Evolutionary conservation across 2,797 vertebrate species (phyloP).

Genomic region (Tamandua tetradactyla): DNA sequence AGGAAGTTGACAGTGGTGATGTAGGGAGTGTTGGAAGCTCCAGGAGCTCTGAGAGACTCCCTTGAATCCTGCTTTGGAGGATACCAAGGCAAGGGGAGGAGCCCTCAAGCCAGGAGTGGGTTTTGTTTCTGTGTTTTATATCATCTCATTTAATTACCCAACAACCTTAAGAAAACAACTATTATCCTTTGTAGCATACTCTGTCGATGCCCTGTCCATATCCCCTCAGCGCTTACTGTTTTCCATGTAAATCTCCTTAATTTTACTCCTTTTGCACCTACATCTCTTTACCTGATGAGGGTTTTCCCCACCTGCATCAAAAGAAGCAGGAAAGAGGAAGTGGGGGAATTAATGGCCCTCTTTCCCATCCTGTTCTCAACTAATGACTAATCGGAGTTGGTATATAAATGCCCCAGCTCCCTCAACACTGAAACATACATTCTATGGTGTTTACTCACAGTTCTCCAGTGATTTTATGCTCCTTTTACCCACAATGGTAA

Average conservation of each 20-base stretch:
- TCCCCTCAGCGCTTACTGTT: background rate
- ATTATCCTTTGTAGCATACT: background rate
- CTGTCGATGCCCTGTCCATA: background rate
- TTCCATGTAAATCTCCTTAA: background rate
- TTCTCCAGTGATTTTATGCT: background rate
- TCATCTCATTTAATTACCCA: background rate
- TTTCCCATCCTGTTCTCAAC: background rate
- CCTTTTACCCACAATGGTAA: background rate
- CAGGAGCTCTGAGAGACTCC: background rate
- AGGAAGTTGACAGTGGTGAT: background rate
- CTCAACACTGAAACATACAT: background rate
- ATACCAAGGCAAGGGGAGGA: background rate
- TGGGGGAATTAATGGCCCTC: background rate
- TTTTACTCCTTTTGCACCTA: background rate
- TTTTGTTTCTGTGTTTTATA: background rate
- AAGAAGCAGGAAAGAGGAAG: background rate
- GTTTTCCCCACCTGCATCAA: background rate
- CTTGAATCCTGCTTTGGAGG: background rate
- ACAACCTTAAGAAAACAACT: conserved; percentile 3
- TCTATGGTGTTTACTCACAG: background rate
- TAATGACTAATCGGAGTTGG: background rate
- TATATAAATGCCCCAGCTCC: background rate
- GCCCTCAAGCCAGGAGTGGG: background rate
- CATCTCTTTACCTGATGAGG: background rate
- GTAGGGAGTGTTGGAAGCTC: background rate